These are phyloP conservation scores for Artemia sinica DNA, from an alignment of 2,888 invertebrate species.

Conservation along the genomic window DNA sequence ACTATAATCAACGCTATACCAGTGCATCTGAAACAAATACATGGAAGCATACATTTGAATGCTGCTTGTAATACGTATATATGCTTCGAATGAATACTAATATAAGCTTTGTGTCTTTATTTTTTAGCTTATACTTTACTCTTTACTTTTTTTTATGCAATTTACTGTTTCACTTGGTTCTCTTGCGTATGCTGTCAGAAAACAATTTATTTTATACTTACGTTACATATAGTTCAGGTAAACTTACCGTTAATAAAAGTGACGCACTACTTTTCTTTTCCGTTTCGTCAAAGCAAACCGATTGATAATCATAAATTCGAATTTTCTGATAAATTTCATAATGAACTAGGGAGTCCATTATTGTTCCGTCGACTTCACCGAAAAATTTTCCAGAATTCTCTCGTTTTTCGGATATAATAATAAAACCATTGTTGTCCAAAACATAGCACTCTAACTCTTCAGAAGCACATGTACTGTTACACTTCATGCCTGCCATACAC, in stretches of 20 bases:
- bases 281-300: constrained; percentile 51
- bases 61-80: background rate
- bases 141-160: too few species aligned
- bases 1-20: too few species aligned
- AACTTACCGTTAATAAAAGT: constrained; percentile 28
- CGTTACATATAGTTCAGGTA: too few species aligned
- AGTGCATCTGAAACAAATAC: too few species aligned
- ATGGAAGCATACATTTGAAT: background rate
- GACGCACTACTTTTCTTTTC: constrained; percentile 30
- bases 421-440: constrained; percentile 82
- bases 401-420: constrained; percentile 68
- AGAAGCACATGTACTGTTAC: constrained; percentile 63
- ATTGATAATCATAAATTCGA: constrained; percentile 72
- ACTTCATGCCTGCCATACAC: background rate
- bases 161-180: too few species aligned
- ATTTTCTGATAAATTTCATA: constrained; percentile 67
- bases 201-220: background rate
- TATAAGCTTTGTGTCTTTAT: background rate
- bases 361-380: constrained; percentile 81
- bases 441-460: constrained; percentile 80
- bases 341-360: constrained; percentile 79
- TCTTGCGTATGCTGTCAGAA: constrained; percentile 31
- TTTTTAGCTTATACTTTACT: background rate
- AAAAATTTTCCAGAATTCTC: constrained; percentile 81
- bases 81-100: background rate